A percentile compares a stretch with the other conserved stretches of the same genome.
Conservation (phyloP, 2,888 invertebrate species). For the Rhingia rostrata region DNA sequence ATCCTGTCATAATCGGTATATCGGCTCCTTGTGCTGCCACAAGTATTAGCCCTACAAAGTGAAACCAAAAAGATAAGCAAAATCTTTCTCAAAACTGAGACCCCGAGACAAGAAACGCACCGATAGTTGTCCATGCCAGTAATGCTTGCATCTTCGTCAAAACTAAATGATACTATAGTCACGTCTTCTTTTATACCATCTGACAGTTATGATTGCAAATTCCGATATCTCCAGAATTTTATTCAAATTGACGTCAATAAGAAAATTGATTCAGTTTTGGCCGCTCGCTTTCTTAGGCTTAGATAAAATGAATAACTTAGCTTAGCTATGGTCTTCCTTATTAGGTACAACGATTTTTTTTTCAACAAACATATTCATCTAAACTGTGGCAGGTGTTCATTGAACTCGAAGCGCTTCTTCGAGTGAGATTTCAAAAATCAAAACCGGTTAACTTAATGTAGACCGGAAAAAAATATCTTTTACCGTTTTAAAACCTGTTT, state of each 20-base stretch:
- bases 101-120: conserved; percentile 3
- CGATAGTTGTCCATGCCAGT: conserved; percentile 40
- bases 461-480: too few relatives aligned
- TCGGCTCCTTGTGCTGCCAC: conserved; percentile 10
- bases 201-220: background rate
- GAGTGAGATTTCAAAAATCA: too few relatives aligned
- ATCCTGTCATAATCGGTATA: background rate
- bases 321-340: too few relatives aligned
- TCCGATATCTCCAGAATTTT: background rate
- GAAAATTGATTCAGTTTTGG: too few relatives aligned
- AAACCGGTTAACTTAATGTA: too few relatives aligned
- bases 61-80: conserved; percentile 1
- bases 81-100: background rate
- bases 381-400: too few relatives aligned
- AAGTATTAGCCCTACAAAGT: conserved; percentile 26
- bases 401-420: too few relatives aligned
- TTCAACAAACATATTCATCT: too few relatives aligned
- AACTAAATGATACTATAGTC: conserved; percentile 40
- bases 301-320: too few relatives aligned
- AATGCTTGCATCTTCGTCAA: conserved; percentile 31
- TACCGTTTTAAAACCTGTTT: too few relatives aligned
- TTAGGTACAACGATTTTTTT: too few relatives aligned
- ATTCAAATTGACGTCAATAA: background rate
- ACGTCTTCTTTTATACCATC: conserved; percentile 43
- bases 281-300: too few relatives aligned